Evolutionary conservation across 2,113 vertebrate species (phyloP).

Genomic region (Isichthys henryi): DNA sequence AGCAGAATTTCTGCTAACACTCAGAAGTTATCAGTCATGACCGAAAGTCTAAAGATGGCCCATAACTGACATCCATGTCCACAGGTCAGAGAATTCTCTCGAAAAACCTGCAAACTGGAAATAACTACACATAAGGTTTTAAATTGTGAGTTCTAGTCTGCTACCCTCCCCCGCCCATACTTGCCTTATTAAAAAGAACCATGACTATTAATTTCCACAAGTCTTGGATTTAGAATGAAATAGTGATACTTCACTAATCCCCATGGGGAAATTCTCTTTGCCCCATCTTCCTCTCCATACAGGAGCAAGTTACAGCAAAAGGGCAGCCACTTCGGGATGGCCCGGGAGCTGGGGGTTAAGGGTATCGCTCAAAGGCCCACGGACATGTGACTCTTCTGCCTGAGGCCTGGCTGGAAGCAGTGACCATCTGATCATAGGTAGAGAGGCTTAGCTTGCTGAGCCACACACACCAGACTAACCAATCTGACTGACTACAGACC

Average conservation of each 20-base stretch:
- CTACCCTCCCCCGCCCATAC: neutral
- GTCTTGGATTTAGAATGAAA: neutral
- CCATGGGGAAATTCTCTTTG: neutral
- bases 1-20: neutral
- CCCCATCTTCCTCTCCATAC: neutral
- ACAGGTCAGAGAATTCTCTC: neutral
- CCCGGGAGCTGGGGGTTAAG: neutral
- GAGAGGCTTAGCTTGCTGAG: neutral
- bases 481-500: neutral
- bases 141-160: neutral
- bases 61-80: neutral
- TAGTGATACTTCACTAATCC: neutral
- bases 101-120: neutral
- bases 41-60: neutral
- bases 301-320: neutral
- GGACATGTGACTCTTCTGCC: neutral
- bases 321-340: neutral
- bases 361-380: neutral
- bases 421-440: neutral
- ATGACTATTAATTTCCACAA: neutral
- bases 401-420: neutral
- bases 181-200: neutral
- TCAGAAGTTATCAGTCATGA: neutral
- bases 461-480: neutral
- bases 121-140: neutral